Conservation (phyloP, 2,113 vertebrate species). For the Calyptomena viridis region DNA sequence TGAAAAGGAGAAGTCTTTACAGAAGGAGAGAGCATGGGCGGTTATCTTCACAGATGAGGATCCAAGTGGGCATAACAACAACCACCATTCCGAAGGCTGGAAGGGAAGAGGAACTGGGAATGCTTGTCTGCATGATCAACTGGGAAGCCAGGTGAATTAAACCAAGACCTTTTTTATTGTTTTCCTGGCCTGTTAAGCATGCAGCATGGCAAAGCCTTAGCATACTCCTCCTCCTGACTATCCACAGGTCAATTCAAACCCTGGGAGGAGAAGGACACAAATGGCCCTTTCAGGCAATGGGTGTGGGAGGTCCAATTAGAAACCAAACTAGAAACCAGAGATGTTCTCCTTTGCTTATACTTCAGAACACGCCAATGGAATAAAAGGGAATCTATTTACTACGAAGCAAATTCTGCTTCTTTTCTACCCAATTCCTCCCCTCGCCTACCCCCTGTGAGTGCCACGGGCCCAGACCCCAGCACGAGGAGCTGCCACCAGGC, state of each 20-base stretch:
- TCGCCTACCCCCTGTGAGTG: not conserved
- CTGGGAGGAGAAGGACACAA: not conserved
- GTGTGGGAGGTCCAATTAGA: not conserved
- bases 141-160: conserved; percentile 29
- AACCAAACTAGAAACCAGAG: not conserved
- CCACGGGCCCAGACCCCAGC: not conserved
- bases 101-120: not conserved
- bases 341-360: not conserved
- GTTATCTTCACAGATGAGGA: not conserved
- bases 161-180: not conserved
- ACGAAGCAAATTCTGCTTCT: not conserved
- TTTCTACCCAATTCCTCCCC: not conserved
- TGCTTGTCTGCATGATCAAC: not conserved
- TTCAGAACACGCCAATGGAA: not conserved
- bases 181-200: conserved; percentile 4
- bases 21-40: not conserved
- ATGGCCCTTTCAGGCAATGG: not conserved
- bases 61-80: not conserved
- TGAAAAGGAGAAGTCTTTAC: not conserved
- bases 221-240: conserved; percentile 41
- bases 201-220: conserved; percentile 15
- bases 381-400: not conserved
- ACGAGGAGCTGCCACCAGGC: rapidly evolving
- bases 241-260: not conserved
- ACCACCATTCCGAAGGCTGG: not conserved